phyloP scores from a whole-genome alignment of 2,113 vertebrate species.

The Ivindomyrus marchei region DNA sequence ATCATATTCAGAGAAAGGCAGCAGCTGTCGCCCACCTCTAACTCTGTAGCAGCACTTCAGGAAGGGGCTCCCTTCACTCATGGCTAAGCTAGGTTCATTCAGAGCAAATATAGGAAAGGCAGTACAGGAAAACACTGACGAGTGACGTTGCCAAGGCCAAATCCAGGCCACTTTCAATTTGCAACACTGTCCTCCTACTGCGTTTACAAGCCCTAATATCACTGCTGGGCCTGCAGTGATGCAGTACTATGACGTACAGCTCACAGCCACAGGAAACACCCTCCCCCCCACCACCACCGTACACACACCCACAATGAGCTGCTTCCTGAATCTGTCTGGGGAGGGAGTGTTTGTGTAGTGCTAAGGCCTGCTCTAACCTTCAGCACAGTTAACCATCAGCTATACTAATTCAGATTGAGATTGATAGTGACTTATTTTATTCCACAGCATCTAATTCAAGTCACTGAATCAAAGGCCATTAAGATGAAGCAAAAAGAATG shows the following conservation, averaged over 20 bases:
- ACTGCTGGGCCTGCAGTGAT: not conserved
- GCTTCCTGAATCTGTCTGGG: not conserved
- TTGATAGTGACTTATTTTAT: not conserved
- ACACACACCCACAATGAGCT: not conserved
- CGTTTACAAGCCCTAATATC: not conserved
- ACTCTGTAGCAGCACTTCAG: not conserved
- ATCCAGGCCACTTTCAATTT: not conserved
- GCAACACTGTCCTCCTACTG: not conserved
- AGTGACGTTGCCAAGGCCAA: not conserved
- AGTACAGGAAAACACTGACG: not conserved
- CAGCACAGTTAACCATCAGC: not conserved
- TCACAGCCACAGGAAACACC: slow-evolving; percentile 1
- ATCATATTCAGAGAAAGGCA: not conserved
- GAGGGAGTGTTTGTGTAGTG: not conserved
- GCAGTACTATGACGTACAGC: not conserved
- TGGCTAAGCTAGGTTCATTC: not conserved
- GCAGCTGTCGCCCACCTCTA: not conserved
- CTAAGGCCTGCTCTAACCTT: not conserved
- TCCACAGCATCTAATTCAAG: not conserved
- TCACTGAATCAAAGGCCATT: not conserved
- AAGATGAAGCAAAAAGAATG: not conserved
- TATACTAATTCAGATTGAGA: not conserved
- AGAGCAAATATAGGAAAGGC: not conserved
- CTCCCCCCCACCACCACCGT: not conserved
- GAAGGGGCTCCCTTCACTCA: not conserved